Evolutionary conservation across 2,113 vertebrate genomes (phyloP).

Genomic region (Mastomys natalensis): DNA sequence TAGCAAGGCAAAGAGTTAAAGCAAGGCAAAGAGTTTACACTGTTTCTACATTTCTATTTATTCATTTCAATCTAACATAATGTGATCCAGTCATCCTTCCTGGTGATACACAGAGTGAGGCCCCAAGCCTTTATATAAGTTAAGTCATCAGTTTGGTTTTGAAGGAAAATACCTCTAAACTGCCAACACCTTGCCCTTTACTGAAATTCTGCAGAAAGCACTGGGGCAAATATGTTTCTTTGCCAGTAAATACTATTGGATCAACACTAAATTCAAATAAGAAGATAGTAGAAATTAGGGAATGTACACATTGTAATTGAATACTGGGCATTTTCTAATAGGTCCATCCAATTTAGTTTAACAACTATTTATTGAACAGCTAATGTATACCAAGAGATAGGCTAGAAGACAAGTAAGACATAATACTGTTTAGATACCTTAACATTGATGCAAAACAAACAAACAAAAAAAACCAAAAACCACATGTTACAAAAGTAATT

Average conservation of each 20-base stretch:
- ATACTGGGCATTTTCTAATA: constrained; percentile 44
- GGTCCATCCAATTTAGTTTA: constrained; percentile 61
- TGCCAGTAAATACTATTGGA: constrained; percentile 63
- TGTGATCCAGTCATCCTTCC: not conserved
- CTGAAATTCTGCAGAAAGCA: constrained; percentile 22
- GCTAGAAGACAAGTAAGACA: not conserved
- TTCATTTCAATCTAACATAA: not conserved
- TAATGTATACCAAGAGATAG: constrained; percentile 49
- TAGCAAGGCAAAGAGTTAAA: no score
- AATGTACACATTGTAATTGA: constrained; percentile 46
- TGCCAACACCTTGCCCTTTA: constrained; percentile 11
- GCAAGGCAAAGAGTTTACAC: not conserved
- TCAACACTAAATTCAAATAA: constrained; percentile 51
- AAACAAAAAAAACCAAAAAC: not conserved
- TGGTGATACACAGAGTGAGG: not conserved
- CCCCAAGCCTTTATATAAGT: not conserved
- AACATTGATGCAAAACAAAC: not conserved
- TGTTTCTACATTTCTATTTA: not conserved
- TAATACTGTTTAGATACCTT: constrained; percentile 54
- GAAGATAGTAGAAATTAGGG: not conserved
- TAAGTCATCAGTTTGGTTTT: not conserved
- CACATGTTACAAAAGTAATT: not conserved
- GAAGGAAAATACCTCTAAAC: constrained; percentile 56
- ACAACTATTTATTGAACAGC: constrained; percentile 64
- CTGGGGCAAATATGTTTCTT: not conserved